These are phyloP conservation scores for Paratilapia polleni DNA, from an alignment of 2,113 vertebrate species.

Conservation along the genomic window DNA sequence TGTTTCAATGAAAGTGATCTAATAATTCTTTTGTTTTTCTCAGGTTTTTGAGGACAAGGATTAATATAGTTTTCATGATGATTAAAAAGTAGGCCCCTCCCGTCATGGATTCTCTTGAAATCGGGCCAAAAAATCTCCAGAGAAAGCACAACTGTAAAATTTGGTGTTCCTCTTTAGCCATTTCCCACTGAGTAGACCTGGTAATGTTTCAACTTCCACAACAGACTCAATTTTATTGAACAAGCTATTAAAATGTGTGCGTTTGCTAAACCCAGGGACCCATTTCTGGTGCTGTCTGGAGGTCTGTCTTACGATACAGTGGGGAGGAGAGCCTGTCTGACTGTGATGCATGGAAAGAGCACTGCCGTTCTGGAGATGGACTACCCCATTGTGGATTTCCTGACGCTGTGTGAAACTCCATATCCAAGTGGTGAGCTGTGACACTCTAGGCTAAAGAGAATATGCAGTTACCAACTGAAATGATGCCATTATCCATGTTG, in stretches of 20 bases:
- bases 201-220: neutral
- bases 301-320: slow-evolving; percentile 96
- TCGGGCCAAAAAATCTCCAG: slow-evolving; percentile 46
- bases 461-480: neutral
- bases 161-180: neutral
- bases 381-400: slow-evolving; percentile 97
- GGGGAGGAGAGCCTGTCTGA: slow-evolving; percentile 95
- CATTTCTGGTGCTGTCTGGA: slow-evolving; percentile 96
- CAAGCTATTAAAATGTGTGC: slow-evolving; percentile 9
- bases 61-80: slow-evolving; percentile 50
- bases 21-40: slow-evolving; percentile 35
- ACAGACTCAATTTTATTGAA: neutral
- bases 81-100: slow-evolving; percentile 50
- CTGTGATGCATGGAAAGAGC: slow-evolving; percentile 98
- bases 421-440: slow-evolving; percentile 91
- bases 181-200: neutral
- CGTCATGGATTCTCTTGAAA: slow-evolving; percentile 18
- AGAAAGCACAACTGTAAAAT: slow-evolving; percentile 19
- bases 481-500: neutral
- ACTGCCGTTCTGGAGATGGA: slow-evolving; percentile 98
- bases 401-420: slow-evolving; percentile 97
- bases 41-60: slow-evolving; percentile 34
- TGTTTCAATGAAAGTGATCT: slow-evolving; percentile 38
- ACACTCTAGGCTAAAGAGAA: neutral
- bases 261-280: slow-evolving; percentile 64